A percentile compares a stretch with the other conserved stretches of the same genome.
These are phyloP conservation scores for Epistrophe eligans DNA, from an alignment of 2,888 invertebrate species.

Conservation along the genomic window DNA sequence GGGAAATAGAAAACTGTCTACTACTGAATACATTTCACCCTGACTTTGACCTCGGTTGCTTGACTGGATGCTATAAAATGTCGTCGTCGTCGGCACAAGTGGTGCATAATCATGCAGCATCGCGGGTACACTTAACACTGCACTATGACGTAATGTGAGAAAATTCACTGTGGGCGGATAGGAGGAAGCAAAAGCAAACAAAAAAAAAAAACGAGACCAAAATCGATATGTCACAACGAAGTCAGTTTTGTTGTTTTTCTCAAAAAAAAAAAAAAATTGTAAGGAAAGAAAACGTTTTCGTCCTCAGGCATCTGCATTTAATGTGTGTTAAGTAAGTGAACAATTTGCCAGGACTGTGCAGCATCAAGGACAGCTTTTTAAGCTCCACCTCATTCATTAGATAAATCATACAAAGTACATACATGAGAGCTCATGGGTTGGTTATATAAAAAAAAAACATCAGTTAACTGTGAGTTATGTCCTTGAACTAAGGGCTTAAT, in stretches of 20 bases:
- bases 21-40: slow-evolving; percentile 58
- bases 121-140: slow-evolving; percentile 60
- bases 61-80: slow-evolving; percentile 53
- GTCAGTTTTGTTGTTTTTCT: not conserved
- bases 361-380: slow-evolving; percentile 16
- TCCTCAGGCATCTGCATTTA: slow-evolving; percentile 59
- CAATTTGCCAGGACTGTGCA: slow-evolving; percentile 32
- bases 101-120: slow-evolving; percentile 71
- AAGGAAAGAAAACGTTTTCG: slow-evolving; percentile 25
- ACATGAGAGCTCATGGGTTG: not conserved
- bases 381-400: not conserved
- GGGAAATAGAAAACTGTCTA: slow-evolving; percentile 62
- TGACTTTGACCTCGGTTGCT: slow-evolving; percentile 74
- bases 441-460: slow-evolving; percentile 15
- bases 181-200: not conserved
- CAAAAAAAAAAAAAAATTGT: not conserved
- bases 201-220: slow-evolving; percentile 7
- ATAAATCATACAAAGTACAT: slow-evolving; percentile 43
- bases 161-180: slow-evolving; percentile 36
- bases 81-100: slow-evolving; percentile 52
- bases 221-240: slow-evolving; percentile 60
- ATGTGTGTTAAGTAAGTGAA: slow-evolving; percentile 62
- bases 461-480: slow-evolving; percentile 47
- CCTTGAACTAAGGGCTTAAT: slow-evolving; percentile 54
- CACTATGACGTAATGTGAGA: slow-evolving; percentile 70